These are phyloP conservation scores for Chrysoperla carnea DNA, from an alignment of 1,140 invertebrate species.

Conservation along the genomic window DNA sequence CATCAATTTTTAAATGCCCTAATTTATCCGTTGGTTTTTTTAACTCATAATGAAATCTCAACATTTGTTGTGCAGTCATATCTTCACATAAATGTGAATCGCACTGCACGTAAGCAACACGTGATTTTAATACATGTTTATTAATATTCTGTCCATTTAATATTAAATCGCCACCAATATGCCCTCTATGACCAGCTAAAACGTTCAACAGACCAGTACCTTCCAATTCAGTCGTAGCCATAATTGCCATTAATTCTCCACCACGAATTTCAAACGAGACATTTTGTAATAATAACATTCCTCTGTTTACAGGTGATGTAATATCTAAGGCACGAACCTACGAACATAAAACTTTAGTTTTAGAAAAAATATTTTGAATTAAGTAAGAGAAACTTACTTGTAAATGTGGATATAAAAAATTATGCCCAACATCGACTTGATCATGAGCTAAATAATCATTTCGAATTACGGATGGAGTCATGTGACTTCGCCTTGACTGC, in stretches of 20 bases:
- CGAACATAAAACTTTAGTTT: slow-evolving; percentile 8
- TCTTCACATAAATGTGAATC: slow-evolving; percentile 38
- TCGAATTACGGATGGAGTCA: slow-evolving; percentile 24
- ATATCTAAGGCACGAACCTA: slow-evolving; percentile 35
- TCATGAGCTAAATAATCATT: slow-evolving; percentile 27
- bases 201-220: slow-evolving; percentile 68
- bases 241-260: slow-evolving; percentile 75
- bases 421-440: slow-evolving; percentile 27
- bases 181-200: slow-evolving; percentile 49
- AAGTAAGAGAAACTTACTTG: slow-evolving; percentile 25
- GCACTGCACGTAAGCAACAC: slow-evolving; percentile 42
- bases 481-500: slow-evolving; percentile 22
- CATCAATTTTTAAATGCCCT: slow-evolving; percentile 35
- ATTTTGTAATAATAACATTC: slow-evolving; percentile 40
- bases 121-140: slow-evolving; percentile 41
- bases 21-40: slow-evolving; percentile 35
- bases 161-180: slow-evolving; percentile 59
- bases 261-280: slow-evolving; percentile 70
- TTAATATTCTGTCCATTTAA: slow-evolving; percentile 72
- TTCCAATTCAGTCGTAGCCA: slow-evolving; percentile 68
- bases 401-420: slow-evolving; percentile 41
- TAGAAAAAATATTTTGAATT: not conserved
- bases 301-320: slow-evolving; percentile 28
- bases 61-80: slow-evolving; percentile 65
- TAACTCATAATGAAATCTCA: slow-evolving; percentile 61